Percentiles rank a stretch among this genome's conserved stretches.
Evolutionary conservation across 2,113 vertebrate genomes (phyloP).

Genomic region (Mastomys coucha): DNA sequence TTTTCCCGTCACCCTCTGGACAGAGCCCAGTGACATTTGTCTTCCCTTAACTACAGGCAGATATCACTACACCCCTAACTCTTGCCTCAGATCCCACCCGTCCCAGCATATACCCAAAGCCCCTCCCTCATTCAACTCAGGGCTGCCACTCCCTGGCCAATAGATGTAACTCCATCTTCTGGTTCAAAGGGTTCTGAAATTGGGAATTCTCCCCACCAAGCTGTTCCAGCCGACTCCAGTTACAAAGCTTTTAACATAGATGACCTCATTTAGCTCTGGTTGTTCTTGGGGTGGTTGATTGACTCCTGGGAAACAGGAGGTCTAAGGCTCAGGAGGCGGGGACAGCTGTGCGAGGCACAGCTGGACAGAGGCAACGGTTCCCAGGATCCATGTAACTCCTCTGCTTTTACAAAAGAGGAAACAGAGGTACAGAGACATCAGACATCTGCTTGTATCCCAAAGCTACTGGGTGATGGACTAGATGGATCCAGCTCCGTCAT

Average conservation of each 20-base stretch:
- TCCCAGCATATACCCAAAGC: background rate
- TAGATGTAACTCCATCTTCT: background rate
- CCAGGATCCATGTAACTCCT: background rate
- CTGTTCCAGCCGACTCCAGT: background rate
- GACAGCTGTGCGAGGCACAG: background rate
- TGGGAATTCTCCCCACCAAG: background rate
- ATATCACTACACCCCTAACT: background rate
- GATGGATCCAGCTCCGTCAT: background rate
- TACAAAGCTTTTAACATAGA: background rate
- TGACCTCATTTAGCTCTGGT: background rate
- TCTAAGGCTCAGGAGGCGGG: background rate
- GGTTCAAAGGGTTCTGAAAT: background rate
- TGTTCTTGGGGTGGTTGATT: rapidly evolving
- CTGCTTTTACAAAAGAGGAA: conserved; percentile 7
- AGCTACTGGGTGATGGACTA: background rate
- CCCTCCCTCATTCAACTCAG: background rate
- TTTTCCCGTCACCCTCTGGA: background rate
- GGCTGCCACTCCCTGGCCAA: background rate
- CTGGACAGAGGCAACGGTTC: background rate
- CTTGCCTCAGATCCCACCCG: too few relatives aligned
- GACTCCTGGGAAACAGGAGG: background rate
- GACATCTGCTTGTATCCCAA: background rate
- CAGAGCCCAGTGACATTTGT: background rate
- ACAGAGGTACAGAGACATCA: background rate
- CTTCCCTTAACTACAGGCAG: background rate